Evolutionary conservation across 1,140 invertebrate species (phyloP).

Genomic region (Ectropis grisescens): DNA sequence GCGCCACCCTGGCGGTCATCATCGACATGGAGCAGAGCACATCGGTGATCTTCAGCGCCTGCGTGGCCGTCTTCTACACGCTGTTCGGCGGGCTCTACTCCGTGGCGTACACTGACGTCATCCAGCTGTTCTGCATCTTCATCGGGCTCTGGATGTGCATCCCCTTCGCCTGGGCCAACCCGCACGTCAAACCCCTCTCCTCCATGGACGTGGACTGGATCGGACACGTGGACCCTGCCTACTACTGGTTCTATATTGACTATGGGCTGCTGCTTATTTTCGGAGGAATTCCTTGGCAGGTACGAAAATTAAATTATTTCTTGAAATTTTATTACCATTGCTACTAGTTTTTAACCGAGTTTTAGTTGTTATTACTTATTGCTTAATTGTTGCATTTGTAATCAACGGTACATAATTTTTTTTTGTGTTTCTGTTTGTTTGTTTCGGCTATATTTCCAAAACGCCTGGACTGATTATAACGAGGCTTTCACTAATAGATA

Average conservation of each 20-base stretch:
- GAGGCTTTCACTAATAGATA: too few species aligned
- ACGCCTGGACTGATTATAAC: too few species aligned
- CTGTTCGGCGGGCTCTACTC: conserved; percentile 97
- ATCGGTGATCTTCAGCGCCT: conserved; percentile 95
- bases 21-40: conserved; percentile 94
- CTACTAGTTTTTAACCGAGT: background rate
- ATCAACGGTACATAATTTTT: too few species aligned
- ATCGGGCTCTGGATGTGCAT: conserved; percentile 98
- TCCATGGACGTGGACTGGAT: conserved; percentile 93
- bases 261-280: conserved; percentile 93
- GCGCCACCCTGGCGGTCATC: conserved; percentile 95
- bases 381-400: too few species aligned
- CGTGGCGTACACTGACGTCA: conserved; percentile 98
- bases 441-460: too few species aligned
- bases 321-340: too few species aligned
- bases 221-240: conserved; percentile 79
- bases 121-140: conserved; percentile 99
- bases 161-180: conserved; percentile 93
- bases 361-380: too few species aligned
- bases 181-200: conserved; percentile 83
- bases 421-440: too few species aligned
- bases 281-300: conserved; percentile 99
- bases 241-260: conserved; percentile 91
- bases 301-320: conserved; percentile 24
- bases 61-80: conserved; percentile 97